Conservation (phyloP, 2,888 invertebrate genomes). For the Brachypalpus laphriformis region DNA sequence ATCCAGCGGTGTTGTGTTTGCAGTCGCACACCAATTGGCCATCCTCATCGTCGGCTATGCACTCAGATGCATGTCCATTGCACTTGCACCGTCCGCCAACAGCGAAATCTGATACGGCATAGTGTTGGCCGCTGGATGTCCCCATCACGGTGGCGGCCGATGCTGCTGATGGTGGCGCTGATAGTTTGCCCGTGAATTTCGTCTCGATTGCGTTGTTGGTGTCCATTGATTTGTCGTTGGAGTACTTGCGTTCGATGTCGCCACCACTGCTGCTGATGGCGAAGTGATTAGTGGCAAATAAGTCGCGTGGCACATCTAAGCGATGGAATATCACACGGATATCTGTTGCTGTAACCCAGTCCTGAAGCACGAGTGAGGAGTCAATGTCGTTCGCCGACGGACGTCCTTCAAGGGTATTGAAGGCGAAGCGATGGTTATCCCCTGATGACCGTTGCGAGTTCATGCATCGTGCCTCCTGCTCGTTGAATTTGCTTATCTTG, state of each 20-base stretch:
- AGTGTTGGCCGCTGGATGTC: slow-evolving; percentile 87
- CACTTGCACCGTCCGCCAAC: slow-evolving; percentile 99
- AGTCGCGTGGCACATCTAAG: slow-evolving; percentile 88
- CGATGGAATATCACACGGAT: slow-evolving; percentile 97
- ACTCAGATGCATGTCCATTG: slow-evolving; percentile 98
- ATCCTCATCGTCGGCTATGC: slow-evolving; percentile 88
- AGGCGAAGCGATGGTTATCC: slow-evolving; percentile 93
- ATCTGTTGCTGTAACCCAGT: slow-evolving; percentile 99
- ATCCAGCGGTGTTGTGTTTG: slow-evolving; percentile 98
- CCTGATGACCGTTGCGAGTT: slow-evolving; percentile 92
- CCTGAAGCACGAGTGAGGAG: slow-evolving; percentile 98
- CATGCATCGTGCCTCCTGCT: slow-evolving; percentile 98
- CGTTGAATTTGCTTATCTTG: slow-evolving; percentile 96
- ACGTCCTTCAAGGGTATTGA: slow-evolving; percentile 97
- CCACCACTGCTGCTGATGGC: slow-evolving; percentile 77
- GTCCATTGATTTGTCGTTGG: slow-evolving; percentile 77
- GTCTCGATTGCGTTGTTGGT: slow-evolving; percentile 75
- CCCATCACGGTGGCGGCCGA: slow-evolving; percentile 78
- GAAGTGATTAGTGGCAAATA: slow-evolving; percentile 80
- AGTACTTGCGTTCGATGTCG: slow-evolving; percentile 78
- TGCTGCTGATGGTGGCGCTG: slow-evolving; percentile 80
- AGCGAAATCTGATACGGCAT: slow-evolving; percentile 97
- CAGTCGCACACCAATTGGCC: slow-evolving; percentile 96
- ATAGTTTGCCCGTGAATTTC: slow-evolving; percentile 80
- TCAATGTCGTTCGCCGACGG: slow-evolving; percentile 98